Base-by-base conservation (phyloP, 2,797 vertebrate genomes). In the Acanthurus lineatus region DNA sequence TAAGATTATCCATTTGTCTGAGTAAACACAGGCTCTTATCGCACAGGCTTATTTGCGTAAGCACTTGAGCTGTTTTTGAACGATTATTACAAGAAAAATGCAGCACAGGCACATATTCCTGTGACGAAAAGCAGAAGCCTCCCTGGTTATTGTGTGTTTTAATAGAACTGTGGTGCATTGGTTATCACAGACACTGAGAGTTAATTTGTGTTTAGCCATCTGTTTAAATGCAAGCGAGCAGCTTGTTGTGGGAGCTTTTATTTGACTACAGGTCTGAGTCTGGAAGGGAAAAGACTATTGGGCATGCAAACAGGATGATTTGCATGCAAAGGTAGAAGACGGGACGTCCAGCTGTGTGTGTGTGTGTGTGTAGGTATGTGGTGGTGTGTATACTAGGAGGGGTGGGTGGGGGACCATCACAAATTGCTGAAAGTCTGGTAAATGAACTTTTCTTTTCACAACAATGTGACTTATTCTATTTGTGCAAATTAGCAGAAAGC, bases 241-340 rank as follows among this genome's bases (percentile, higher is more conserved):
- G 70, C 77, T 72, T 76, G 71, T 76, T 75, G 79, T 42, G 71
- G 65, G 82, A 71, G 72, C 48, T 62, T 84, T 84, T 67, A 95
- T 96, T 94, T 95, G 94, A 93, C 90, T 94, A 84, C 76, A 77
- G 83, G 84, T 83, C 70, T 82, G 75, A 12, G 22, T 89, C 69
- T 69, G 51, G 68, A 64, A 85, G 74, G 78, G 42, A 79, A 58
- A 66, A 61, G 72, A 81, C 75, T 32, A 82, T 57, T 74, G 79
- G 81, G 25, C 57, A 93, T 93, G 93, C 91, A 95, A 95, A 94
- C 70, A 48, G 61, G 64, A 71, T 60, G 2, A 91, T 94, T 95
- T 94, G 90, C 91, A 94, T 95, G 78, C 82, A 69, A 83, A 84
- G 38, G 62, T 61, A 60, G 60, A 81, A 73, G 82, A 70, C 67